These are phyloP conservation scores for Drosophila ezoana DNA, from an alignment of 2,888 invertebrate genomes.

Conservation along the genomic window DNA sequence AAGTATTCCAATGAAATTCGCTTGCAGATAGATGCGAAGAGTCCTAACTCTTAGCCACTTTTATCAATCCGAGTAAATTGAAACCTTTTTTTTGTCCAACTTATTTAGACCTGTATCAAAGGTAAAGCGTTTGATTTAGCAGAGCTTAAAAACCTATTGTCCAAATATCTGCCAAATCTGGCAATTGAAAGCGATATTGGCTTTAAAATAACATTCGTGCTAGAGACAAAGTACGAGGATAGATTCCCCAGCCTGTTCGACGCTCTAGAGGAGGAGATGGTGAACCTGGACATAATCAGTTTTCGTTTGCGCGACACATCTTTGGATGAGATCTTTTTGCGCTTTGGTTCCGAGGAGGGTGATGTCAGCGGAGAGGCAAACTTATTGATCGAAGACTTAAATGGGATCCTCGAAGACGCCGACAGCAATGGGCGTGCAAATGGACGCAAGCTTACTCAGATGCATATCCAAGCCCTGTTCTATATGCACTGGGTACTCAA, in stretches of 20 bases:
- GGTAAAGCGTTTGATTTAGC: constrained; percentile 90
- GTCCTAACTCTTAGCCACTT: background rate
- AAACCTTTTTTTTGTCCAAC: background rate
- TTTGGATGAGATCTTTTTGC: constrained; percentile 94
- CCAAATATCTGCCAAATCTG: constrained; percentile 89
- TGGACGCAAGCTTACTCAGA: background rate
- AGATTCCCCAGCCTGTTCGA: constrained; percentile 88
- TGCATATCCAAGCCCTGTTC: constrained; percentile 37
- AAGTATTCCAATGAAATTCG: too few relatives aligned
- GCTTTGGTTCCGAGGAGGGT: constrained; percentile 74
- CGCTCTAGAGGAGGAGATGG: constrained; percentile 87
- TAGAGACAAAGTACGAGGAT: constrained; percentile 90
- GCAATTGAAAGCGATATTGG: constrained; percentile 91
- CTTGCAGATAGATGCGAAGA: too few relatives aligned
- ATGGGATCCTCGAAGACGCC: constrained; percentile 9
- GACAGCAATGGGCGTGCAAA: background rate
- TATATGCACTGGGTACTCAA: constrained; percentile 36
- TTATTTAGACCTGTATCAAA: constrained; percentile 87
- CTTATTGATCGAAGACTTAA: constrained; percentile 36
- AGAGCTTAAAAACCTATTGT: constrained; percentile 87
- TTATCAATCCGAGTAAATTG: background rate
- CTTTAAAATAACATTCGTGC: constrained; percentile 91
- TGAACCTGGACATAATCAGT: constrained; percentile 88
- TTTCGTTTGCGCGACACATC: constrained; percentile 93
- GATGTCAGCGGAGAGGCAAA: constrained; percentile 30